Evolutionary conservation across 2,113 vertebrate species (phyloP).

Genomic region (Grantiella picta): DNA sequence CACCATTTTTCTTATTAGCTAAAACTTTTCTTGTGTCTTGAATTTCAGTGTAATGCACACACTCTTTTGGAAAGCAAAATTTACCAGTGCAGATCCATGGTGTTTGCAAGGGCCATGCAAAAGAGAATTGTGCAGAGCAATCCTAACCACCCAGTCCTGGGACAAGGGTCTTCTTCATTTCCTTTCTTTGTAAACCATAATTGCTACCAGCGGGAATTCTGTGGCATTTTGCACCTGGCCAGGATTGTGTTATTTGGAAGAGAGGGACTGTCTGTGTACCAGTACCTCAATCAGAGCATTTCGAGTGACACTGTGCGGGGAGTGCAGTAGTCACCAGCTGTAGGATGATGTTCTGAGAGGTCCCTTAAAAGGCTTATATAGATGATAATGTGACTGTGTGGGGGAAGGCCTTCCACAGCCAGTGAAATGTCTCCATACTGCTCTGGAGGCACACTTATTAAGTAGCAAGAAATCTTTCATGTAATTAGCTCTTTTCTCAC

Average conservation of each 20-base stretch:
- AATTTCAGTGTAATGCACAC: neutral
- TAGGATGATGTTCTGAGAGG: neutral
- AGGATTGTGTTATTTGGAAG: neutral
- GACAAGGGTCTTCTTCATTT: neutral
- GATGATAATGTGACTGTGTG: neutral
- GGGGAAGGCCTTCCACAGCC: neutral
- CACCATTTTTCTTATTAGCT: neutral
- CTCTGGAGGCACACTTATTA: neutral
- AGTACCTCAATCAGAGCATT: neutral
- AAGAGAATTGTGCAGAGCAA: accelerated
- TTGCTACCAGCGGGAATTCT: neutral
- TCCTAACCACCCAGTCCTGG: neutral
- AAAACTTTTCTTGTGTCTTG: neutral
- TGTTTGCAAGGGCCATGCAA: neutral
- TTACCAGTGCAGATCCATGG: neutral
- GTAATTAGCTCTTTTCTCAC: neutral
- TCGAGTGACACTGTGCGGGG: neutral
- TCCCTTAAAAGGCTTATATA: neutral
- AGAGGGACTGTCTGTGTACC: neutral
- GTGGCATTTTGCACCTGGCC: neutral
- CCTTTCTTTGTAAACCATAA: neutral
- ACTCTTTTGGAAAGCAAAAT: neutral
- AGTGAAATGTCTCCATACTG: neutral
- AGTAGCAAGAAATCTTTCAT: neutral
- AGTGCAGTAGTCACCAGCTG: neutral